A percentile compares a stretch with the other conserved stretches of the same genome.
Evolutionary conservation across 1,140 invertebrate species (phyloP).

Genomic region (Diabrotica virgifera): DNA sequence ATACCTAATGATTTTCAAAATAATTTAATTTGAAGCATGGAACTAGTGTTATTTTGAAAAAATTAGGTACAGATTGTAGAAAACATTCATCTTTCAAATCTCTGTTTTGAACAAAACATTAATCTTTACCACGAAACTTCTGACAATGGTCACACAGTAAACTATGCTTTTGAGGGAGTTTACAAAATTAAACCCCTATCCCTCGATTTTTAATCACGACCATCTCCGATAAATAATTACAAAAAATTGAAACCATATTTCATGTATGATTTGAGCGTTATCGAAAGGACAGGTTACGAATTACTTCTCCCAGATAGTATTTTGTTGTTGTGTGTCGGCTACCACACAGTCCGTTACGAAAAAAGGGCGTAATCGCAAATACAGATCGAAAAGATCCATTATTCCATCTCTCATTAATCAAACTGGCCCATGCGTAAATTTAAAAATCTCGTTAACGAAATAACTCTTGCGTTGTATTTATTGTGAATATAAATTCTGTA

Average conservation of each 20-base stretch:
- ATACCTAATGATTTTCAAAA: no score
- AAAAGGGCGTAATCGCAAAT: conserved; percentile 20
- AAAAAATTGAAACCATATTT: conserved; percentile 13
- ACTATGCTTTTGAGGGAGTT: no score
- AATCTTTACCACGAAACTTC: no score
- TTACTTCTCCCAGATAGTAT: conserved; percentile 19
- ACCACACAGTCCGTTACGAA: conserved; percentile 17
- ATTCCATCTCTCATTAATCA: conserved; percentile 28
- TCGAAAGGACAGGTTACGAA: conserved; percentile 15
- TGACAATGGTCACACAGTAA: no score
- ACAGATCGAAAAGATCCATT: conserved; percentile 23
- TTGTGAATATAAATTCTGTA: conserved; percentile 40
- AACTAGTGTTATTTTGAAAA: no score
- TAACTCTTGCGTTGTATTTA: conserved; percentile 44
- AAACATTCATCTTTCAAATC: no score
- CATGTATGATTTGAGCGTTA: conserved; percentile 18
- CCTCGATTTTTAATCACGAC: no score
- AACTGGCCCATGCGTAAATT: conserved; percentile 25
- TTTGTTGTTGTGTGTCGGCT: conserved; percentile 13
- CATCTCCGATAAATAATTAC: conserved; percentile 10
- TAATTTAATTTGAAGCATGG: no score
- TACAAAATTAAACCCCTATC: no score
- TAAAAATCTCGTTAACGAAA: conserved; percentile 41
- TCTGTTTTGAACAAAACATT: no score
- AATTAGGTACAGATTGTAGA: no score